phyloP scores from a whole-genome alignment of 2,888 invertebrate species.

The Sesia bembeciformis region DNA sequence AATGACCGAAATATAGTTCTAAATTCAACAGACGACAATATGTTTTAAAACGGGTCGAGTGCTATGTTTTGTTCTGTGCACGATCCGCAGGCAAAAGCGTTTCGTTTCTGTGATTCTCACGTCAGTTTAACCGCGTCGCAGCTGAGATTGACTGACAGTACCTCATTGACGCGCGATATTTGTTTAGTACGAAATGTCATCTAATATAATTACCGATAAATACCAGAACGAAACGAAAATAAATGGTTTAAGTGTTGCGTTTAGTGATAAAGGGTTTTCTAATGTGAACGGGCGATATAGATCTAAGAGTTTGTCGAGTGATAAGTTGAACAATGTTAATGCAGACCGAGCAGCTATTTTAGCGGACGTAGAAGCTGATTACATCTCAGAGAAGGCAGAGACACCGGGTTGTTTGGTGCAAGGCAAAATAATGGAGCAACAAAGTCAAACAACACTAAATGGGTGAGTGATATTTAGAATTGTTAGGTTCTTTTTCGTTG shows the following conservation, averaged over 20 bases:
- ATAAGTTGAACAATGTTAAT: slow-evolving; percentile 62
- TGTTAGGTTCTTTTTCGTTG: too few relatives aligned
- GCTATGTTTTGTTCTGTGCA: slow-evolving; percentile 40
- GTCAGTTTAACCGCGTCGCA: slow-evolving; percentile 48
- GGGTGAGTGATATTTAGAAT: slow-evolving; percentile 28
- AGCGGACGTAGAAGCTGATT: slow-evolving; percentile 58
- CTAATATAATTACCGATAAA: slow-evolving; percentile 55
- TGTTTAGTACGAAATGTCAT: slow-evolving; percentile 55
- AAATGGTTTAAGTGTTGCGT: slow-evolving; percentile 51
- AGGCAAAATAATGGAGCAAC: slow-evolving; percentile 42
- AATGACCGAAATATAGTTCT: slow-evolving; percentile 15
- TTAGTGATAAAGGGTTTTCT: slow-evolving; percentile 51
- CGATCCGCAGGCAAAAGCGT: slow-evolving; percentile 40
- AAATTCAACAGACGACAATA: slow-evolving; percentile 19
- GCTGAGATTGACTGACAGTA: slow-evolving; percentile 46
- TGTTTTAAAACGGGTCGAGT: slow-evolving; percentile 35
- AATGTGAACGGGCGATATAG: slow-evolving; percentile 53
- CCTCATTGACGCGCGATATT: slow-evolving; percentile 30
- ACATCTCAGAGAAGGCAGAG: slow-evolving; percentile 51
- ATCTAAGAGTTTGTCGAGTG: slow-evolving; percentile 67
- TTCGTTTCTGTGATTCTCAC: slow-evolving; percentile 31
- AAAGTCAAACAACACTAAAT: slow-evolving; percentile 28
- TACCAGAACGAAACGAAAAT: slow-evolving; percentile 50
- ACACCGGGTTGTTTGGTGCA: slow-evolving; percentile 60
- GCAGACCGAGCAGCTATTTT: slow-evolving; percentile 62